Evolutionary conservation across 2,113 vertebrate genomes (phyloP).

Genomic region (Albula glossodonta): DNA sequence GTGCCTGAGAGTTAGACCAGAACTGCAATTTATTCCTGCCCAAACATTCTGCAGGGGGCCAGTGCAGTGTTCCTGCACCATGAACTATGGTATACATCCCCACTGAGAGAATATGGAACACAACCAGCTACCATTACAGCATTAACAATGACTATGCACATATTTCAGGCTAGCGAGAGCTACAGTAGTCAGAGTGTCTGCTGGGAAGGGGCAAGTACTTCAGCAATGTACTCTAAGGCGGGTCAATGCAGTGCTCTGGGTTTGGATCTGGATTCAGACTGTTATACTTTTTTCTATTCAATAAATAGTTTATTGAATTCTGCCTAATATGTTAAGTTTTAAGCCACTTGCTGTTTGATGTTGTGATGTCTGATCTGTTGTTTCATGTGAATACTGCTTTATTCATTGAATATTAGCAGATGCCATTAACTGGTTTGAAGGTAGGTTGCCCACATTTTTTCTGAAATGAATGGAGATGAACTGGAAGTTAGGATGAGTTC

Average conservation of each 20-base stretch:
- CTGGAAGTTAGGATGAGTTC: no score
- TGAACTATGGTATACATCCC: slow-evolving; percentile 46
- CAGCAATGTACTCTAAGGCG: not conserved
- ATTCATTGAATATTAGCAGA: no score
- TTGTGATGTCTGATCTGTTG: no score
- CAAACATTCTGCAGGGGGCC: slow-evolving; percentile 51
- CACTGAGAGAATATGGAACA: slow-evolving; percentile 37
- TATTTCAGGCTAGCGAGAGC: slow-evolving; percentile 20
- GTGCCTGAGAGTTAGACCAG: slow-evolving; percentile 43
- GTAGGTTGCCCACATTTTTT: no score
- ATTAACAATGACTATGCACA: slow-evolving; percentile 51
- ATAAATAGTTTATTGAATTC: no score
- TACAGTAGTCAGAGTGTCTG: not conserved
- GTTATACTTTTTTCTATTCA: no score
- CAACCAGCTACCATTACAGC: slow-evolving; percentile 60
- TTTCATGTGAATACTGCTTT: no score
- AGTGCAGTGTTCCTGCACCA: slow-evolving; percentile 54
- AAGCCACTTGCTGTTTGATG: no score
- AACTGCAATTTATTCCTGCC: slow-evolving; percentile 40
- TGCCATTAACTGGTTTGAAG: no score
- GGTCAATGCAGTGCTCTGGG: not conserved
- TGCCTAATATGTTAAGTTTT: no score
- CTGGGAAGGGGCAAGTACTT: not conserved
- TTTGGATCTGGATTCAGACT: not conserved
- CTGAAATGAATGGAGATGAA: no score